These are phyloP conservation scores for Alectoris magna DNA, from an alignment of 2,797 vertebrate genomes.

Conservation along the genomic window DNA sequence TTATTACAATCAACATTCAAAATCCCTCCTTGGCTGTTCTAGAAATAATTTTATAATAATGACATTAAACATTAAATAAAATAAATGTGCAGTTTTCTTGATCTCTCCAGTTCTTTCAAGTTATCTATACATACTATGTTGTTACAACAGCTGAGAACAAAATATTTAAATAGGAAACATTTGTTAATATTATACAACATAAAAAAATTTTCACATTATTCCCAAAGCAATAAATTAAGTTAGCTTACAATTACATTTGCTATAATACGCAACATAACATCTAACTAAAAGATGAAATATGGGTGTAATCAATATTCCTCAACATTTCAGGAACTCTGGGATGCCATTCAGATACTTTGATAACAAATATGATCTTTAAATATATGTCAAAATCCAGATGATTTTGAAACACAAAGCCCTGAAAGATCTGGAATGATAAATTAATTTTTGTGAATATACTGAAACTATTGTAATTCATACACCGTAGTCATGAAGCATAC, in stretches of 20 bases:
- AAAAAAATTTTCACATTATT: not conserved
- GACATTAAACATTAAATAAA: not conserved
- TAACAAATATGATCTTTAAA: not conserved
- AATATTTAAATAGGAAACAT: constrained; percentile 6
- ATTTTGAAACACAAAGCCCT: not conserved
- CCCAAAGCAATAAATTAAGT: not conserved
- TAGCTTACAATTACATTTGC: not conserved
- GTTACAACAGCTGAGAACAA: constrained; percentile 8
- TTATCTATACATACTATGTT: not conserved
- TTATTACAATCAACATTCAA: not conserved
- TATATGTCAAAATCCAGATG: not conserved
- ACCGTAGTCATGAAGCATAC: not conserved
- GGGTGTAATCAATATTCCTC: not conserved
- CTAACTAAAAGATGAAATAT: not conserved
- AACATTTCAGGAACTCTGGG: not conserved
- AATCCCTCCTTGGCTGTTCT: not conserved
- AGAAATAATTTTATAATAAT: constrained; percentile 24
- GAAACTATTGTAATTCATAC: not conserved
- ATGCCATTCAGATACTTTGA: not conserved
- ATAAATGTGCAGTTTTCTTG: not conserved
- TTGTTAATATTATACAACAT: not conserved
- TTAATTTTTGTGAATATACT: not conserved
- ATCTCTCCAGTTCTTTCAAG: constrained; percentile 2
- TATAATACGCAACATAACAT: not conserved
- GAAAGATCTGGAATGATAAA: not conserved